phyloP scores from a whole-genome alignment of 2,888 invertebrate species.

The Argyresthia goedartella region DNA sequence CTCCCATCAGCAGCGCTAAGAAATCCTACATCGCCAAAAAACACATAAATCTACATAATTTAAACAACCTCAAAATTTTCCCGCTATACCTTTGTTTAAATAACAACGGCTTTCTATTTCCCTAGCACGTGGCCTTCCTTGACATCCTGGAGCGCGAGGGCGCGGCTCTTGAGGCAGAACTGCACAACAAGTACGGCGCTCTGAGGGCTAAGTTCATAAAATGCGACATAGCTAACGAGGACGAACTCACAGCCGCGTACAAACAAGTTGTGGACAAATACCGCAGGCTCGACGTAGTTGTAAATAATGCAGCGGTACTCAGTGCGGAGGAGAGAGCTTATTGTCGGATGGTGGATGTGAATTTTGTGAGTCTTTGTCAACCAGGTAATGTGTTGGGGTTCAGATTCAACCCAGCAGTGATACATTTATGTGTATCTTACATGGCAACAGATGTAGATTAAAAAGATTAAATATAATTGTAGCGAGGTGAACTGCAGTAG shows the following conservation, averaged over 20 bases:
- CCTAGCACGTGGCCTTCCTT: constrained; percentile 54
- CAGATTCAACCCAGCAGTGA: no score
- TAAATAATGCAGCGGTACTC: constrained; percentile 49
- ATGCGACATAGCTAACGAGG: constrained; percentile 48
- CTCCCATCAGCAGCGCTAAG: background rate
- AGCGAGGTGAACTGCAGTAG: no score
- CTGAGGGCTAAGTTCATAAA: constrained; percentile 55
- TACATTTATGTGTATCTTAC: no score
- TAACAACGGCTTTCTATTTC: constrained; percentile 11
- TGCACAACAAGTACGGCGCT: constrained; percentile 46
- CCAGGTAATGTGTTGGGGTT: background rate
- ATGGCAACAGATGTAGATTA: no score
- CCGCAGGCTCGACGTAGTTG: constrained; percentile 41
- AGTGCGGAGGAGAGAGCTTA: constrained; percentile 25
- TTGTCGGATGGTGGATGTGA: constrained; percentile 45
- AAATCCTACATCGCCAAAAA: background rate
- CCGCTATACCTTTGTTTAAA: background rate
- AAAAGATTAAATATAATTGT: no score
- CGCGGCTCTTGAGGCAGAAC: constrained; percentile 35
- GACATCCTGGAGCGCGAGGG: constrained; percentile 48
- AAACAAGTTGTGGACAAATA: constrained; percentile 48
- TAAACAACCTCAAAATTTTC: background rate
- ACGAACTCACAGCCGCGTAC: constrained; percentile 38
- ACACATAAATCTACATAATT: background rate
- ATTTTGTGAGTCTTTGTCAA: constrained; percentile 51